Evolutionary conservation across 2,797 vertebrate genomes (phyloP), one percentile per base, ranked within the genome.

Genomic region (Hippopotamyrus pictus): DNA sequence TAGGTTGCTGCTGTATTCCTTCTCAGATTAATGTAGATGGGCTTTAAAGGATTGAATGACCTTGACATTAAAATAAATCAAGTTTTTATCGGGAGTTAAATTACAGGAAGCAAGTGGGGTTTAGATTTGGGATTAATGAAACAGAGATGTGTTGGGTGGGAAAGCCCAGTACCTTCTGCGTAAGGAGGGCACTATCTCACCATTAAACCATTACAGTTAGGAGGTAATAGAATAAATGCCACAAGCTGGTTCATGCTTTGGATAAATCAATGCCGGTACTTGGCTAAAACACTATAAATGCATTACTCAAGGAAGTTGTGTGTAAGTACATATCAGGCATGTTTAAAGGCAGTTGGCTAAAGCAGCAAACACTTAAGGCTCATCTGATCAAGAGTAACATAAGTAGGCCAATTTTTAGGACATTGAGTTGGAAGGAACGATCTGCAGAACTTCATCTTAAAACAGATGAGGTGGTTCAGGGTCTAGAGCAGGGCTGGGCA

Each of bases 81-180:
- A 51, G 50, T 37, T 54, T 86, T 33, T 37, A 29, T 86, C 29
- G 5, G 25, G 85, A 41, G 85, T 11, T 57, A 59, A 59, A 86
- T 59, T 57, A 86, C 50, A 86, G 85, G 50, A 86, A 37, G 85
- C 29, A 37, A 86, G 17, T 57, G 82, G 48, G 48, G 25, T 53
- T 86, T 86, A 57, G 53, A 46, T 84, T 22, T 50, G 22, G 82
- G 41, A 9, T 22, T 57, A 86, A 86, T 86, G 85, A 86, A 86
- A 54, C 59, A 57, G 46, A 53, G 22, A 84, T 73, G 73, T 9
- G 50, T 59, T 37, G 29, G 25, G 53, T 41, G 17, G 41, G 51
- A 37, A 57, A 41, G 50, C 3, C 50, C 9, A 1, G 51, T 37
- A 25, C 14, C 17, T 29, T 33, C 51, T 86, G 53, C 7, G 51